phyloP scores from a whole-genome alignment of 2,797 vertebrate genomes.

The Chiroxiphia lanceolata region DNA sequence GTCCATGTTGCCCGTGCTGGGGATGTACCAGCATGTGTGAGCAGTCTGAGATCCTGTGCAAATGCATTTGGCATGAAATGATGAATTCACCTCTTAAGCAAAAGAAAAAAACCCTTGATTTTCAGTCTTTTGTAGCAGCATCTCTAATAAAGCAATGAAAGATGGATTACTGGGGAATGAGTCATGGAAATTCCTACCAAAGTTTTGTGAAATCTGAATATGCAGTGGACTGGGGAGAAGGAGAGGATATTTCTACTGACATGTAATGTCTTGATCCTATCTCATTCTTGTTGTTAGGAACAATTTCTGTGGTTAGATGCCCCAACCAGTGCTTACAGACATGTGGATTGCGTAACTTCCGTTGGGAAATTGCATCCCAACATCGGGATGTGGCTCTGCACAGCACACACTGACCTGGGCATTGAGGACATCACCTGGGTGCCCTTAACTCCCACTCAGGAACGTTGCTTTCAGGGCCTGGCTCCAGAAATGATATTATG shows the following conservation, averaged over 20 bases:
- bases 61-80: not conserved
- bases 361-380: not conserved
- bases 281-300: slow-evolving; percentile 12
- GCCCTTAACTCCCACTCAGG: slow-evolving; percentile 5
- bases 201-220: slow-evolving; percentile 55
- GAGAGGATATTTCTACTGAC: slow-evolving; percentile 48
- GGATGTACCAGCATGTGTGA: not conserved
- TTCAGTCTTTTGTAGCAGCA: slow-evolving; percentile 6
- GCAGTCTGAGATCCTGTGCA: not conserved
- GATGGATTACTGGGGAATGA: slow-evolving; percentile 41
- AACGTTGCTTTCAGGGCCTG: not conserved
- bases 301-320: slow-evolving; percentile 38
- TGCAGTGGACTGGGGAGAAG: not conserved
- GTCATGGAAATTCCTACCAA: slow-evolving; percentile 54
- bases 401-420: not conserved
- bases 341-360: not conserved
- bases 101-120: not conserved
- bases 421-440: not conserved
- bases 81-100: not conserved
- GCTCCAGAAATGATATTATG: not conserved
- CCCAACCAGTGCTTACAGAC: not conserved
- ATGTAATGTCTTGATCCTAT: slow-evolving; percentile 52
- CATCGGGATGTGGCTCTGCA: not conserved
- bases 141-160: slow-evolving; percentile 42
- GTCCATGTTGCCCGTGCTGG: not conserved